Evolutionary conservation across 2,888 invertebrate species (phyloP).

Genomic region (Allophyes oxyacanthae): DNA sequence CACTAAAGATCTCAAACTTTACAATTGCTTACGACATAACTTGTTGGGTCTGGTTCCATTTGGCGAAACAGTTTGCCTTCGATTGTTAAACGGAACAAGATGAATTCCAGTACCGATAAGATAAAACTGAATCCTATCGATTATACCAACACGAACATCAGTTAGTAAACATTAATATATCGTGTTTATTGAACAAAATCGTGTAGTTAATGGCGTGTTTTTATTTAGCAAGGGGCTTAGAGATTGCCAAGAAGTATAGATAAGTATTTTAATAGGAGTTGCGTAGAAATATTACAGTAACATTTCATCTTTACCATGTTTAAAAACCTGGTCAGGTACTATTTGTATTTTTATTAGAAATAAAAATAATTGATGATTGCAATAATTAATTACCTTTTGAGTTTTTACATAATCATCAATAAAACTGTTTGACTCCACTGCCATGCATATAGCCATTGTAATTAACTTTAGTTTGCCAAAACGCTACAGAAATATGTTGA

Average conservation of each 20-base stretch:
- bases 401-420: slow-evolving; percentile 30
- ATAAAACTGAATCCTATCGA: slow-evolving; percentile 31
- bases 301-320: slow-evolving; percentile 19
- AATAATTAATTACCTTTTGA: slow-evolving; percentile 17
- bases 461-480: slow-evolving; percentile 18
- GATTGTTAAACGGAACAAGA: slow-evolving; percentile 43
- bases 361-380: slow-evolving; percentile 28
- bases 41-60: slow-evolving; percentile 15
- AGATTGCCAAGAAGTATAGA: slow-evolving; percentile 31
- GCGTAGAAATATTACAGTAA: slow-evolving; percentile 29
- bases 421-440: slow-evolving; percentile 18
- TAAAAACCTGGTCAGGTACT: background rate
- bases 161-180: slow-evolving; percentile 33
- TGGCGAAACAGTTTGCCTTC: slow-evolving; percentile 33
- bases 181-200: slow-evolving; percentile 38
- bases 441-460: slow-evolving; percentile 5
- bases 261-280: slow-evolving; percentile 32
- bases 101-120: slow-evolving; percentile 37
- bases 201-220: slow-evolving; percentile 36
- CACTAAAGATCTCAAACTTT: background rate
- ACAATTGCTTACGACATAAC: slow-evolving; percentile 23
- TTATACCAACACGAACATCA: slow-evolving; percentile 30
- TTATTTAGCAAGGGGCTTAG: slow-evolving; percentile 13
- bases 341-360: slow-evolving; percentile 20
- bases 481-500: slow-evolving; percentile 12